Evolutionary conservation across 1,140 invertebrate species (phyloP), one percentile per base, ranked within the genome.

Genomic region (Anastatus disparis): DNA sequence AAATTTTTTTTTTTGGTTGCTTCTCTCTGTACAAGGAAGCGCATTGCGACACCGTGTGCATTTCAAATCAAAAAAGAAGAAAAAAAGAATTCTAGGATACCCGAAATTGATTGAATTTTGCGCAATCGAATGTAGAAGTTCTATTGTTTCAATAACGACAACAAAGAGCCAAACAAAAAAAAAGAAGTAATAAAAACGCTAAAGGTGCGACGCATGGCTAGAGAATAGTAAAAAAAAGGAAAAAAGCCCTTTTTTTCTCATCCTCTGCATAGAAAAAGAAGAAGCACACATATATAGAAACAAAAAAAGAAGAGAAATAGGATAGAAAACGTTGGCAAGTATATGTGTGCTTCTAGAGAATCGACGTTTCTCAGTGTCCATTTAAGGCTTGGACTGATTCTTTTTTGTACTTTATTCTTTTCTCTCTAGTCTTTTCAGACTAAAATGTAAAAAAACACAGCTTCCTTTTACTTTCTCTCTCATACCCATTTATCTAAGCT

Each of bases 101-200:
- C 29, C 53, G 53, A 31, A 56, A 56, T 56, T 56, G 53, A 56
- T 56, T 56, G 53, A 35, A 56, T 56, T 56, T 56, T 17, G 29
- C 29, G 53, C 53, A 31, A 56, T 56, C 53, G 53, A 20, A 35
- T 15, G 53, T n/a, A n/a, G n/a, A 56, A 56, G 27, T 22, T 35
- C 53, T 56, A 56, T 56, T 35, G 53, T 56, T 56, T 56, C 53
- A 56, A 56, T 56, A 56, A 56, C 53, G 53, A 56, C 53, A 22
- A 56, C 53, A 56, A 56, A 56, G 20, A 56, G 53, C 7, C n/a
- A n/a, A n/a, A n/a, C n/a, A n/a, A n/a, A n/a, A n/a, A n/a, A n/a
- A n/a, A n/a, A n/a, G n/a, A n/a, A 56, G 29, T 29, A 12, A 7
- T 22, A 17, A n/a, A 56, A 35, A 31, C 53, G 53, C n/a, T 31